Conservation (phyloP, 2,113 vertebrate species). For the Entosphenus tridentatus region DNA sequence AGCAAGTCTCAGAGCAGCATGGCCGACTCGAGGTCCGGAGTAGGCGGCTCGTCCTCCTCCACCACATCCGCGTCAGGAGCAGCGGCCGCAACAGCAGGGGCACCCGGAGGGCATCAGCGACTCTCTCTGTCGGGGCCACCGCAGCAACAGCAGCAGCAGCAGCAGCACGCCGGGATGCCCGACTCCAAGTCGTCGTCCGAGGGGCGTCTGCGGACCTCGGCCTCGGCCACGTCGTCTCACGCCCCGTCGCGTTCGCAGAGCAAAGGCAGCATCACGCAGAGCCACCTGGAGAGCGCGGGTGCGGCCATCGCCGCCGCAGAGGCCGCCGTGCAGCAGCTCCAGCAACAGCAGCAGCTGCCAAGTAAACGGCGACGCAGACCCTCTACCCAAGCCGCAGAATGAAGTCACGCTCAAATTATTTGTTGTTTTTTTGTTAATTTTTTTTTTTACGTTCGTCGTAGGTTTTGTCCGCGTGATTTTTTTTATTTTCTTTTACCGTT, state of each 20-base stretch:
- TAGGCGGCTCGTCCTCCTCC: no score
- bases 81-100: no score
- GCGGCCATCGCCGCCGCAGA: constrained; percentile 88
- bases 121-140: no score
- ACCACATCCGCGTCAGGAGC: no score
- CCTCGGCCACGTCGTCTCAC: constrained; percentile 24
- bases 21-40: no score
- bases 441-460: neutral
- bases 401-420: no score
- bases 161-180: neutral
- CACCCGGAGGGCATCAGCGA: no score
- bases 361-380: no score
- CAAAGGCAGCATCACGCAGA: constrained; percentile 92
- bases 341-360: neutral
- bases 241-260: constrained; percentile 94
- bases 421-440: no score
- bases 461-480: neutral
- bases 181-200: constrained; percentile 97
- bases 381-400: no score
- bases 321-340: constrained; percentile 81
- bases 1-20: no score
- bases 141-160: no score
- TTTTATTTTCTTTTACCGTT: neutral
- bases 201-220: constrained; percentile 44
- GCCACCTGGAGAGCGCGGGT: constrained; percentile 83